These are phyloP conservation scores for Corapipo altera DNA, from an alignment of 2,113 vertebrate species.

Conservation along the genomic window DNA sequence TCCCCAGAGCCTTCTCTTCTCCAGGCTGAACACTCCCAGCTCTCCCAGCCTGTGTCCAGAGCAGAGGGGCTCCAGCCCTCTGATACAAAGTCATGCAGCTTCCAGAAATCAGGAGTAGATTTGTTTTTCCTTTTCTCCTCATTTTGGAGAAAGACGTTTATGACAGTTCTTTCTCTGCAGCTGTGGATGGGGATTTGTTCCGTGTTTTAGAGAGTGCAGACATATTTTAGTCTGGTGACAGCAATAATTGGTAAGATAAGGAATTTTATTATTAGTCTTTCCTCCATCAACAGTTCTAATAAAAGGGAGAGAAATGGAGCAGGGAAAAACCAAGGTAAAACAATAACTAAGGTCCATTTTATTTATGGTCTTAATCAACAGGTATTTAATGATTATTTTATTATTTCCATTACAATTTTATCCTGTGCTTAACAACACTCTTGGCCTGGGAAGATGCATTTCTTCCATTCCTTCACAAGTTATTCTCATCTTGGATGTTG, in stretches of 20 bases:
- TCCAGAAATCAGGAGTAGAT: neutral
- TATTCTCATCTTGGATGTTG: neutral
- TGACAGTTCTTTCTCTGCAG: neutral
- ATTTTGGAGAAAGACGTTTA: neutral
- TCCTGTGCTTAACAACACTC: neutral
- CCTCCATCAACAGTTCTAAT: neutral
- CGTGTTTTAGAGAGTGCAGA: neutral
- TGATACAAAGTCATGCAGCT: neutral
- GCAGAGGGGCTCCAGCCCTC: neutral
- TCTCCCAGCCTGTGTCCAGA: neutral
- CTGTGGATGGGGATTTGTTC: neutral
- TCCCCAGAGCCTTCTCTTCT: neutral
- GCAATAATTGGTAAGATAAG: neutral
- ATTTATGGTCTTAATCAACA: neutral
- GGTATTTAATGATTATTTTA: neutral
- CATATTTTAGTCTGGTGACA: neutral
- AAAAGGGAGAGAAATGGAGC: neutral
- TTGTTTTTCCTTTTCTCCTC: neutral
- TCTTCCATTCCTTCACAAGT: neutral
- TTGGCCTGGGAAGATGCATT: neutral
- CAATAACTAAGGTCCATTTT: neutral
- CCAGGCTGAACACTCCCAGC: neutral
- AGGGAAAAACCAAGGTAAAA: neutral
- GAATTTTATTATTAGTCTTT: conserved; percentile 29
- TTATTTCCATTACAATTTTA: neutral